Evolutionary conservation across 2,113 vertebrate genomes (phyloP).

Genomic region (Gavialis gangeticus): DNA sequence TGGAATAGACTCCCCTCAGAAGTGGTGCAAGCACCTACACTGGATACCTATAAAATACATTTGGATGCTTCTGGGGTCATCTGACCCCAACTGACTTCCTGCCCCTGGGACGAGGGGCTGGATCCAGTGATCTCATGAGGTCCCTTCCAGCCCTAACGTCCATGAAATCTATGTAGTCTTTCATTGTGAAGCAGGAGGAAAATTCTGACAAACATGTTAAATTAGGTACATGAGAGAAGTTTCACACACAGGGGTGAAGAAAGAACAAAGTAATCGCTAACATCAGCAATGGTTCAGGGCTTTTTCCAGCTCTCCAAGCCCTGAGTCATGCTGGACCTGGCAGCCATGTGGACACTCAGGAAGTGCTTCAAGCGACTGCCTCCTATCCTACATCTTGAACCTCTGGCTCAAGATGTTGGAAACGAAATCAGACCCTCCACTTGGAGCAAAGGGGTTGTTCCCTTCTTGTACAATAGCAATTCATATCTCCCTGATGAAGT

Average conservation of each 20-base stretch:
- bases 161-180: no score
- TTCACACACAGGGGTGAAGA: not conserved
- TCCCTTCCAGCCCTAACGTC: no score
- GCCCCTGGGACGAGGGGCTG: no score
- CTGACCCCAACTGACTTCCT: no score
- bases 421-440: not conserved
- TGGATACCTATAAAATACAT: no score
- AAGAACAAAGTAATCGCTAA: not conserved
- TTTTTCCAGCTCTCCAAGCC: not conserved
- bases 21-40: no score
- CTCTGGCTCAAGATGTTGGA: not conserved
- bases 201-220: not conserved
- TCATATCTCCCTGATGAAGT: not conserved
- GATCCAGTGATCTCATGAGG: no score
- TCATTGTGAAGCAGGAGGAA: not conserved
- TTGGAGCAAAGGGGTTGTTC: not conserved
- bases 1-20: no score
- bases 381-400: not conserved
- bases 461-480: not conserved
- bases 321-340: not conserved
- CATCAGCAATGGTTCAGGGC: no score
- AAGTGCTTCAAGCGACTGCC: not conserved
- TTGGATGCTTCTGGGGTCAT: no score
- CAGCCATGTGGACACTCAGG: not conserved
- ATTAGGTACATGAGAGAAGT: not conserved